Evolutionary conservation across 2,113 vertebrate genomes (phyloP), one percentile per base, ranked within the genome.

Genomic region (Apteryx mantelli): DNA sequence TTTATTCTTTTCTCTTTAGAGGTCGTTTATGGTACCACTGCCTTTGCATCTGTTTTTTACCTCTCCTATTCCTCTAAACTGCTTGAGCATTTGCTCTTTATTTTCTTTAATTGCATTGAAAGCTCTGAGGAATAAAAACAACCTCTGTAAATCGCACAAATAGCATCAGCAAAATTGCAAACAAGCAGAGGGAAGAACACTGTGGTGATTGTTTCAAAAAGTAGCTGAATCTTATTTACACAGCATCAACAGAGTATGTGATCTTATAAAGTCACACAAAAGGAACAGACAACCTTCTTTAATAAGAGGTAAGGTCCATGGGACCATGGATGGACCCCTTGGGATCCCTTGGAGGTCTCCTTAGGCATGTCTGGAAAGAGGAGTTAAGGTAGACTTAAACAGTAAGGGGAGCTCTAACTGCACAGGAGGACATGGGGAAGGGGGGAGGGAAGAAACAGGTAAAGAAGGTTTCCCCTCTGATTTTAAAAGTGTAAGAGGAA

Each of bases 91-190:
- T 90, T 7, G 0, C 40, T 94, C 61, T 82, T 91, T 91, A 64
- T 92, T 86, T 93, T 93, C 83, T 78, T 95, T 85, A 95, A 95
- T 85, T 82, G n/a, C 66, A 75, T 44, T 32, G 82, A 90, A 95
- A 91, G 11, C 64, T 80, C 61, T 17, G 65, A 93, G 64, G 71
- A 83, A 80, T 85, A 73, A 82, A 69, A 91, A 5, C 15, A 60
- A 18, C 26, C 26, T 88, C 64, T 92, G 58, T 89, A 75, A 86
- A 86, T 85, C 5, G 9, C 50, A 84, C 25, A 76, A 95, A 55
- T 12, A 68, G 34, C 32, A 86, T 68, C 40, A 77, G 50, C 44
- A 92, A 81, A 82, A 83, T 85, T 90, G 18, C 44, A 76, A 82
- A 92, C 58, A 73, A 65, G 42, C 64, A 91, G 60, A 75, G 68